phyloP scores from a whole-genome alignment of 64 coral and sea anemone genomes.

The Montipora efflorescens region DNA sequence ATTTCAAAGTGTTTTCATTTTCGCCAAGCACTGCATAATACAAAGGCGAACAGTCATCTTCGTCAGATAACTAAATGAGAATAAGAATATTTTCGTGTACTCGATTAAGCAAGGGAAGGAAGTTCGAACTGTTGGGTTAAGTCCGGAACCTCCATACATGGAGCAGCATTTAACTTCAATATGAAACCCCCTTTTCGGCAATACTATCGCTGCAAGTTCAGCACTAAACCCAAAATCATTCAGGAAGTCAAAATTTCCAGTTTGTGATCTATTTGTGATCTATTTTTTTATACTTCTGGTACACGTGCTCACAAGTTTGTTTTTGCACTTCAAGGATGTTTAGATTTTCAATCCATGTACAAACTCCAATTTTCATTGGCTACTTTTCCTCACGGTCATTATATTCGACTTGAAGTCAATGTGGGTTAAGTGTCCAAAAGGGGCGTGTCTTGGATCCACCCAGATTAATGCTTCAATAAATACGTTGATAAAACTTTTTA shows the following conservation, averaged over 20 bases:
- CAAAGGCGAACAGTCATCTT: conserved; percentile 62
- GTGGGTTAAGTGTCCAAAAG: background rate
- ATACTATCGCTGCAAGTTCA: too few relatives aligned
- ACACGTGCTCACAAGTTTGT: too few relatives aligned
- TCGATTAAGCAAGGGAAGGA: too few relatives aligned
- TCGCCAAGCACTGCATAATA: conserved; percentile 55
- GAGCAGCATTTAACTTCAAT: too few relatives aligned
- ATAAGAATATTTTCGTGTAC: background rate
- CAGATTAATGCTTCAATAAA: conserved; percentile 3
- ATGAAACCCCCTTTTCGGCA: too few relatives aligned
- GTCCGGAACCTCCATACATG: too few relatives aligned
- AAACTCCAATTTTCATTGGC: too few relatives aligned
- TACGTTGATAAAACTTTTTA: background rate
- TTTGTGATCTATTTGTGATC: background rate
- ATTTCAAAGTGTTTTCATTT: conserved; percentile 29
- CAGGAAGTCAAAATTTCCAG: too few relatives aligned
- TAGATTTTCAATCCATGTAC: too few relatives aligned
- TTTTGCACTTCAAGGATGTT: too few relatives aligned
- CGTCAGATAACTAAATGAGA: conserved; percentile 41
- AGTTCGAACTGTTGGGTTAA: too few relatives aligned
- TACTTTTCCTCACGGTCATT: background rate
- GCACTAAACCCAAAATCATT: background rate
- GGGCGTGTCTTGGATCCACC: background rate
- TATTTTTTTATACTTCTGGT: too few relatives aligned
- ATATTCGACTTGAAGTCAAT: background rate